Evolutionary conservation across 1,140 invertebrate species (phyloP).

Genomic region (Drosophila nannoptera): DNA sequence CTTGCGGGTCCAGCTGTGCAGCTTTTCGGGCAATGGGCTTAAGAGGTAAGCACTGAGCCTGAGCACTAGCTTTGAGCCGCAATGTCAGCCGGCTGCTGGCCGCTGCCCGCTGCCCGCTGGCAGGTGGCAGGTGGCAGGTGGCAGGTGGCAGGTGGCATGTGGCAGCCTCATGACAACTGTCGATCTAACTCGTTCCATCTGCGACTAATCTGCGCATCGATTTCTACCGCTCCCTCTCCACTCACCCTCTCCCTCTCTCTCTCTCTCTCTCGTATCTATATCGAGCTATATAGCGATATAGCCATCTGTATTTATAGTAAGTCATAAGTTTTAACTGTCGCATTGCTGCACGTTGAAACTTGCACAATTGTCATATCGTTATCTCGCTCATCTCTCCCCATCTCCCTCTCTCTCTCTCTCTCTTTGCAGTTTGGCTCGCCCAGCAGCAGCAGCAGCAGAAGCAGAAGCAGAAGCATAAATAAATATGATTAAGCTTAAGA

Average conservation of each 20-base stretch:
- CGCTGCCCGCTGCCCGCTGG: too few species aligned
- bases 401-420: conserved; percentile 19
- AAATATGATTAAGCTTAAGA: conserved; percentile 78
- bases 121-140: conserved; percentile 2
- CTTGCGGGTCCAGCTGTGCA: background rate
- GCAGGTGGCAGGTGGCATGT: conserved; percentile 2
- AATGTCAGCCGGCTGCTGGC: background rate
- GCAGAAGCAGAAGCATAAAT: conserved; percentile 60
- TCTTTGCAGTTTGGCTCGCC: too few species aligned
- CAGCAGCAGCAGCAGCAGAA: conserved; percentile 46
- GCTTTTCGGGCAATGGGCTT: background rate
- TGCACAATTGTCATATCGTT: conserved; percentile 33
- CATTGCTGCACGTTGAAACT: conserved; percentile 35
- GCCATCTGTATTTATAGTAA: conserved; percentile 18
- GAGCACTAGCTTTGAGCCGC: conserved; percentile 16
- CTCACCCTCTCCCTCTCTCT: background rate
- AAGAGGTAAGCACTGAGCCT: conserved; percentile 26
- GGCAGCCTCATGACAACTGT: conserved; percentile 25
- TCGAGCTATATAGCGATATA: background rate
- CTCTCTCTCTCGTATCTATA: background rate
- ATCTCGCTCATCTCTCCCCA: conserved; percentile 17
- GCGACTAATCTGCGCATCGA: conserved; percentile 57
- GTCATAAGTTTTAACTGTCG: conserved; percentile 57
- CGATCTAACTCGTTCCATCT: conserved; percentile 22
- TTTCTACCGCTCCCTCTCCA: conserved; percentile 53